Base-by-base conservation (phyloP, 2,888 invertebrate species). In the Coenonympha glycerion region DNA sequence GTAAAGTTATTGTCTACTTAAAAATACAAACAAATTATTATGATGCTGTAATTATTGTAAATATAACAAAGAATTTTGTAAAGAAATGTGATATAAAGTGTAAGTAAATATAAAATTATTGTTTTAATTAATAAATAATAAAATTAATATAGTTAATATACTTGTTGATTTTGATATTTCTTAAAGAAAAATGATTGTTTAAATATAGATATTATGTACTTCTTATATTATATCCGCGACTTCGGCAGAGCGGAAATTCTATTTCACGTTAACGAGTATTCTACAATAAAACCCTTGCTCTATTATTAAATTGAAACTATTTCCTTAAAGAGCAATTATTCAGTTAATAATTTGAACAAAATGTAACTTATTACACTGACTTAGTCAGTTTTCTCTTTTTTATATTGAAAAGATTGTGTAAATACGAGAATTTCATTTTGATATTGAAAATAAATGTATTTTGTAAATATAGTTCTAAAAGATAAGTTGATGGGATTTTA, bases 81-180 rank as follows among this genome's bases (percentile, higher is more conserved):
- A 73, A 69, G 61, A 71, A 71, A 71, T 75, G 75, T 75, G 75
- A 75, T 75, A 75, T 75, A 75, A n/a, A 71, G 61, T 68, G 37
- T 74, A 71, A 72, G 71, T 47, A 56, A 57, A 13, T 37, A 9
- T 46, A 37, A 37, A 46, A 18, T 28, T 36, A 47, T 47, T 36
- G 41, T 49, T 24, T 45, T 44, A 33, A 30, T n/a, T n/a, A n/a
- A n/a, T n/a, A n/a, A n/a, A n/a, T n/a, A n/a, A n/a, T n/a, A n/a
- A n/a, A n/a, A n/a, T n/a, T n/a, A n/a, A n/a, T n/a, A n/a, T n/a
- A n/a, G n/a, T n/a, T n/a, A n/a, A n/a, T n/a, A n/a, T n/a, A n/a
- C n/a, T n/a, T 46, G 42, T 52, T 50, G 18, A 18, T 49, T 53
- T 50, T 42, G 37, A 28, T 47, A 28, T 24, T 47, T 36, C 37